These are phyloP conservation scores for Paramisgurnus dabryanus DNA, from an alignment of 2,113 vertebrate species.

Conservation along the genomic window DNA sequence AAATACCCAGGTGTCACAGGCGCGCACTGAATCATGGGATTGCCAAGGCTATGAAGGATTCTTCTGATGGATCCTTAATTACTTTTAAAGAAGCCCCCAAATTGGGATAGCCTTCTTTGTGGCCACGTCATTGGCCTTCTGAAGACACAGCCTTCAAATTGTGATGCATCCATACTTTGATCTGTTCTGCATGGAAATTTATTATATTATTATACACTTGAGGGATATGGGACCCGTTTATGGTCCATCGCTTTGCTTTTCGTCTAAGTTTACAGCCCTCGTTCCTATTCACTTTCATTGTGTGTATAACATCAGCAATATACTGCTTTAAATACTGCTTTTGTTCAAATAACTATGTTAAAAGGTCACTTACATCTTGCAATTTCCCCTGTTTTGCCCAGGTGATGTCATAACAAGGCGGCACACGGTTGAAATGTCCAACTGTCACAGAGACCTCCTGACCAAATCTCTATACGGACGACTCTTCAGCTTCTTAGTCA, in stretches of 20 bases:
- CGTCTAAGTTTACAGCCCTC: background rate
- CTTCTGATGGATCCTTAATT: too few species aligned
- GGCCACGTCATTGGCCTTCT: too few species aligned
- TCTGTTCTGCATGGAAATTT: too few species aligned
- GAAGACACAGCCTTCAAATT: too few species aligned
- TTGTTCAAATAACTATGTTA: background rate
- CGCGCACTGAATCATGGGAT: too few species aligned
- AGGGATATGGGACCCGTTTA: background rate
- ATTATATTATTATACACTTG: too few species aligned
- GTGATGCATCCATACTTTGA: background rate
- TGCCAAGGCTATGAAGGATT: too few species aligned
- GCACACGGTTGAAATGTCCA: constrained; percentile 82
- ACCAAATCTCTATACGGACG: constrained; percentile 88
- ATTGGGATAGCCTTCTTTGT: too few species aligned
- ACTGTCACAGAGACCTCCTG: constrained; percentile 87
- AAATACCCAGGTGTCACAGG: too few species aligned
- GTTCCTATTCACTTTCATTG: background rate
- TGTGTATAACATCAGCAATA: background rate
- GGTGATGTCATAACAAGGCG: constrained; percentile 85
- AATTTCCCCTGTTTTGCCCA: constrained; percentile 54
- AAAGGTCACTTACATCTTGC: background rate
- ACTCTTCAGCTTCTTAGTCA: constrained; percentile 90
- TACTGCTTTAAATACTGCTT: too few species aligned
- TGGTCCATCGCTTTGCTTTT: background rate
- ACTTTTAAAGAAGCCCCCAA: too few species aligned